Base-by-base conservation (phyloP, 2,888 invertebrate species). In the Pyrocoelia pectoralis region DNA sequence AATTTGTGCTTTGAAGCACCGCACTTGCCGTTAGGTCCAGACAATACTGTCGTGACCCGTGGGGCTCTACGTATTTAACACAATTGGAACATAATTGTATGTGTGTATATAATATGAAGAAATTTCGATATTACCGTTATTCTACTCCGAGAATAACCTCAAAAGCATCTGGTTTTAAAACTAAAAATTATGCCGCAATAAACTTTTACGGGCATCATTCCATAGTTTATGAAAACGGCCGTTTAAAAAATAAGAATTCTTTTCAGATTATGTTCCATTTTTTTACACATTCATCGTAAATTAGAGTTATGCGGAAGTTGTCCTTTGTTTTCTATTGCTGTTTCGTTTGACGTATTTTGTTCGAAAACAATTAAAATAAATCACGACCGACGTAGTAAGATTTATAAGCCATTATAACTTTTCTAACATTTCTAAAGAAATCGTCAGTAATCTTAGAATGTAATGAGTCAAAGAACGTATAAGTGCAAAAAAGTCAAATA, bases 1-100 rank as follows among this genome's bases (percentile, higher is more conserved):
- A n/a, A 73, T 58, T 70, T 64, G 68, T 41, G 68, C 77, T 77
- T 78, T 78, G 76, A 77, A 74, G 74, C 74, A 76, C 78, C 78
- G 77, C 77, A 70, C 73, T 68, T 70, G 69, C 67, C 64, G 65
- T 70, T 68, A 69, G 58, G 59, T 63, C 63, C 66, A 65, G 65
- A 68, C 68, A 70, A 69, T 66, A 66, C 62, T 59, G 56, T 61
- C 63, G 62, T 66, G 59, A 66, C 64, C 66, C 53, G 57, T 24
- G 28, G 2, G 67, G 65, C 52, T 51, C 48, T 58, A 64, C n/a
- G n/a, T n/a, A n/a, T n/a, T n/a, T n/a, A 61, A 33, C 2, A 46
- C 18, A 17, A 17, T 17, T 46, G 17, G 5, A 8, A 10, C 17
- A 18, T 18, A 17, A 17, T 17, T 6, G 15, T 13, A 28, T 50